A percentile compares a stretch with the other conserved stretches of the same genome.
These are phyloP conservation scores for Aquatica leii DNA, from an alignment of 2,888 invertebrate species.

Conservation along the genomic window DNA sequence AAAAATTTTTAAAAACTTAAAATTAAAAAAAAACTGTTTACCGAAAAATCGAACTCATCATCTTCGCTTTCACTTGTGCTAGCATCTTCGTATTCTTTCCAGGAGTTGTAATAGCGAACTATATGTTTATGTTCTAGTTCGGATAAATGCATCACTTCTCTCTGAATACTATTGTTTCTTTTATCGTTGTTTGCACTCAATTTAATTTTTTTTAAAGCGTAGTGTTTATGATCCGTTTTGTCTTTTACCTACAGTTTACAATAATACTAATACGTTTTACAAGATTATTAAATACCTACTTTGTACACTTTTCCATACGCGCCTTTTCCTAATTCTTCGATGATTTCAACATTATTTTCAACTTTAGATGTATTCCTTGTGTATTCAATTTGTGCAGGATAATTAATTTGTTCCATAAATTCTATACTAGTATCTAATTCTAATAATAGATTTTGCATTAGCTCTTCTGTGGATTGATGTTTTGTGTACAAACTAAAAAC, in stretches of 20 bases:
- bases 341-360: slow-evolving; percentile 79
- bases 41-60: too few species aligned
- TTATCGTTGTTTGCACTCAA: slow-evolving; percentile 80
- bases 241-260: slow-evolving; percentile 77
- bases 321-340: slow-evolving; percentile 88
- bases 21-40: too few species aligned
- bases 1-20: too few species aligned
- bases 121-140: slow-evolving; percentile 97
- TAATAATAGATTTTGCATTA: background rate
- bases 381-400: too few species aligned
- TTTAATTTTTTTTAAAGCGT: slow-evolving; percentile 94
- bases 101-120: slow-evolving; percentile 95
- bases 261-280: too few species aligned
- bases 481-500: too few species aligned
- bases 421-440: too few species aligned
- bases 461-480: too few species aligned
- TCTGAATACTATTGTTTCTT: slow-evolving; percentile 90
- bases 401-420: too few species aligned
- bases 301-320: slow-evolving; percentile 97
- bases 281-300: slow-evolving; percentile 61
- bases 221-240: slow-evolving; percentile 89
- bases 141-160: slow-evolving; percentile 94
- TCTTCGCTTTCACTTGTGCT: slow-evolving; percentile 48
- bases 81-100: slow-evolving; percentile 80
- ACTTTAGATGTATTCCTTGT: slow-evolving; percentile 67